Evolutionary conservation across 64 coral and sea anemone genomes (phyloP), one percentile per base, ranked within the genome.

Genomic region (Stichodactyla mertensii): DNA sequence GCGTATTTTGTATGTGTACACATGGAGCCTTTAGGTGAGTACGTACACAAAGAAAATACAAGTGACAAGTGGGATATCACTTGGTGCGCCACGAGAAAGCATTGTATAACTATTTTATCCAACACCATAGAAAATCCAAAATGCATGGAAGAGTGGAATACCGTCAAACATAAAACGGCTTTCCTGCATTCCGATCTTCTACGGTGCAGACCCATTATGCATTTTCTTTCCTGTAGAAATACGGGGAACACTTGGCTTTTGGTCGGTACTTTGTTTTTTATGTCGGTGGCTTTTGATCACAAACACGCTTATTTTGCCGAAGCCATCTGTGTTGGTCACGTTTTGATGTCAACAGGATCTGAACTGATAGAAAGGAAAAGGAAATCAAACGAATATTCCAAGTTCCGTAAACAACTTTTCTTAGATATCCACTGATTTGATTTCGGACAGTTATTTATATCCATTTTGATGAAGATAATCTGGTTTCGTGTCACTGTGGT

Each of bases 341-440:
- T 74, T 23, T 58, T 74, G 5, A 74, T 8, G 24, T 74, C 69
- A 12, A 11, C 62, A 20, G 62, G 69, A 74, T 9, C 8, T 2
- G 56, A 58, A 11, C 56, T 9, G 8, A 15, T 58, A 58, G 56
- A 74, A 7, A 4, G 69, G 19, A 23, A 31, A 31, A 74, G 69
- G 69, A 74, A 27, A 10, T 28, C 22, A 10, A 11, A n/a, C 69
- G 27, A 74, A 74, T 74, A 23, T 9, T 74, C 23, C 24, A 11
- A 28, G 8, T 74, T 74, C 69, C 69, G 69, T 74, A 74, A 74
- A 74, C 69, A 36, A 74, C 69, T 23, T 74, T 74, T 74, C n/a
- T 36, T 10, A 74, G 23, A 74, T 74, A 0, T 31, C 27, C 22
- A 28, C 8, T 74, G 5, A 74, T 4, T 31, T 9, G 16, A 26